These are phyloP conservation scores for Callaeas wilsoni DNA, from an alignment of 2,113 vertebrate genomes.

Conservation along the genomic window DNA sequence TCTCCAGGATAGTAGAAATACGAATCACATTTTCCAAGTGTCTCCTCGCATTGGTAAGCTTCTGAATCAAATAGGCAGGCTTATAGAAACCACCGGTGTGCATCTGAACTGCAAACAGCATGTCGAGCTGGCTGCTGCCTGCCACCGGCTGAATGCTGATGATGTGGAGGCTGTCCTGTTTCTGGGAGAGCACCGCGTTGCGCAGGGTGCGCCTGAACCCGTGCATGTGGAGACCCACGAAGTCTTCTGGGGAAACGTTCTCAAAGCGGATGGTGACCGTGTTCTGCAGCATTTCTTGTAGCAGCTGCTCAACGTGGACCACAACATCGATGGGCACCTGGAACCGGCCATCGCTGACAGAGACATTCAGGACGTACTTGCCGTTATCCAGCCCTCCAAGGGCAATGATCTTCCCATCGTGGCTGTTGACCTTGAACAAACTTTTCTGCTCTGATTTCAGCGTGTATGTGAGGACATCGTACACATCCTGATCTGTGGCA, in stretches of 20 bases:
- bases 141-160: constrained; percentile 93
- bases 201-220: constrained; percentile 82
- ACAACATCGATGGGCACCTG: constrained; percentile 86
- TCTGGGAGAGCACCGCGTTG: constrained; percentile 80
- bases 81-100: constrained; percentile 84
- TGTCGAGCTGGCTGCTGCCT: constrained; percentile 87
- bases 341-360: constrained; percentile 92
- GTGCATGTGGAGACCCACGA: constrained; percentile 86
- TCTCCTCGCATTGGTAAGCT: constrained; percentile 85
- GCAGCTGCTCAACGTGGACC: constrained; percentile 87
- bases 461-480: constrained; percentile 87
- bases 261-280: constrained; percentile 94
- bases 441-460: constrained; percentile 90
- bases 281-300: constrained; percentile 86
- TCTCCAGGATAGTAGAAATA: constrained; percentile 90
- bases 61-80: constrained; percentile 92
- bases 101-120: constrained; percentile 89
- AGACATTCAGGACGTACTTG: constrained; percentile 87
- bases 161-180: constrained; percentile 85
- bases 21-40: constrained; percentile 89
- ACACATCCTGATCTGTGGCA: constrained; percentile 92
- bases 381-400: constrained; percentile 90
- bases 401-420: constrained; percentile 92
- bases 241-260: constrained; percentile 87
- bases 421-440: constrained; percentile 92